Evolutionary conservation across 2,797 vertebrate genomes (phyloP), one percentile per base, ranked within the genome.

Genomic region (Enteromius fasciolatus): DNA sequence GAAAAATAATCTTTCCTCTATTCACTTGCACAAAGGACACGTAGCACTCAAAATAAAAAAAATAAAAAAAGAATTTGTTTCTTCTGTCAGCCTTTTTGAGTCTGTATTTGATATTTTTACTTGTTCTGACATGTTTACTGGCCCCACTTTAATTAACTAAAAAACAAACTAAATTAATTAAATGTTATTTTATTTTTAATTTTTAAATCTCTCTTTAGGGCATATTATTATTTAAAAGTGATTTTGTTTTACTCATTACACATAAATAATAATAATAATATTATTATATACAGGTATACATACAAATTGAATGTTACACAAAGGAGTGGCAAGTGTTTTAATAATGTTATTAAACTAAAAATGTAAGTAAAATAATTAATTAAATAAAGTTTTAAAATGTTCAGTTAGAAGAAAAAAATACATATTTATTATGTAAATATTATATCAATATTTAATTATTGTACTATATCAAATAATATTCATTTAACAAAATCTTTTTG

Each of bases 1-100:
- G 46, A 69, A n/a, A 50, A 73, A 54, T 12, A 67, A 33, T 36
- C 28, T 75, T 23, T 28, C 23, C 23, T 54, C 39, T 52, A 14
- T 76, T 76, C 67, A 82, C 77, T 82, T 76, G 15, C 28, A 64
- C 25, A 76, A 63, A 31, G 23, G 63, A 67, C 7, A 33, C 39
- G 12, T 25, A 52, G 17, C 0, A 0, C 17, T 72, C 25, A 31
- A 5, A 72, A 72, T 28, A 39, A 39, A 39, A 39, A 7, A 39
- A 8, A 31, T 1, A 3, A 31, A 18, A 70, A 23, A 5, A 15
- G 15, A 6, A 18, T 18, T 11, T 2, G 0, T 20, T 12, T 48
- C 14, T 52, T 20, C 20, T 73, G 20, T 46, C 44, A 9, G 25
- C 25, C 41, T 33, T 20, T 17, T 33, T 18, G 23, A 20, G 25